Percentiles rank a stretch among this genome's conserved stretches.
Evolutionary conservation across 2,888 invertebrate genomes (phyloP).

Genomic region (Pheosia tremula): DNA sequence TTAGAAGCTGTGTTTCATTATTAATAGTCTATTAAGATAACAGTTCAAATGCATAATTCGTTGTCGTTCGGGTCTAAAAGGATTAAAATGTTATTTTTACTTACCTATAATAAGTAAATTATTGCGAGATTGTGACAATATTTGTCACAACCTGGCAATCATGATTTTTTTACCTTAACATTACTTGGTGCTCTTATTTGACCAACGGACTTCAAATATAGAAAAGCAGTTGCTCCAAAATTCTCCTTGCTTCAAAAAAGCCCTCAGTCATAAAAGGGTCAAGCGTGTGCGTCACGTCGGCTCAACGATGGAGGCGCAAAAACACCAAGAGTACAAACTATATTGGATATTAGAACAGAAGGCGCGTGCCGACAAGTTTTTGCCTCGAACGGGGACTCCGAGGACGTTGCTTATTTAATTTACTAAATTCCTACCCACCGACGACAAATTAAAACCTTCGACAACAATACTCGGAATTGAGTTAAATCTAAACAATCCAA

Average conservation of each 20-base stretch:
- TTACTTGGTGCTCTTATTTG: too few relatives aligned
- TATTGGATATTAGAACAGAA: slow-evolving; percentile 82
- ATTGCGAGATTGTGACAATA: too few relatives aligned
- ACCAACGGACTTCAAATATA: neutral
- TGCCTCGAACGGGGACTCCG: slow-evolving; percentile 47
- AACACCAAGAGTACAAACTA: slow-evolving; percentile 75
- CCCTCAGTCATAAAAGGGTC: slow-evolving; percentile 77
- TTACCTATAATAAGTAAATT: neutral
- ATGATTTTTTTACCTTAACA: too few relatives aligned
- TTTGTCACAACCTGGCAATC: neutral
- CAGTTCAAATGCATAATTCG: neutral
- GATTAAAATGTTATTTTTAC: neutral
- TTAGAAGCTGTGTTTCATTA: neutral
- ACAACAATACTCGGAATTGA: too few relatives aligned
- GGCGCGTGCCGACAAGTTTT: slow-evolving; percentile 75
- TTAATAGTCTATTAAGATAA: too few relatives aligned
- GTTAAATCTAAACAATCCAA: too few relatives aligned
- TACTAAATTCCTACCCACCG: slow-evolving; percentile 46
- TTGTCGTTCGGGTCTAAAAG: neutral
- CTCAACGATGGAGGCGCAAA: slow-evolving; percentile 59
- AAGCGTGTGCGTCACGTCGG: slow-evolving; percentile 73
- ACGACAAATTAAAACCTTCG: slow-evolving; percentile 27
- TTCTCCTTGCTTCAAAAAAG: slow-evolving; percentile 50
- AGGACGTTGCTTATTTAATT: slow-evolving; percentile 62
- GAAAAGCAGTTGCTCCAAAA: neutral